Evolutionary conservation across 2,888 invertebrate genomes (phyloP).

Genomic region (Ectemnius lituratus): DNA sequence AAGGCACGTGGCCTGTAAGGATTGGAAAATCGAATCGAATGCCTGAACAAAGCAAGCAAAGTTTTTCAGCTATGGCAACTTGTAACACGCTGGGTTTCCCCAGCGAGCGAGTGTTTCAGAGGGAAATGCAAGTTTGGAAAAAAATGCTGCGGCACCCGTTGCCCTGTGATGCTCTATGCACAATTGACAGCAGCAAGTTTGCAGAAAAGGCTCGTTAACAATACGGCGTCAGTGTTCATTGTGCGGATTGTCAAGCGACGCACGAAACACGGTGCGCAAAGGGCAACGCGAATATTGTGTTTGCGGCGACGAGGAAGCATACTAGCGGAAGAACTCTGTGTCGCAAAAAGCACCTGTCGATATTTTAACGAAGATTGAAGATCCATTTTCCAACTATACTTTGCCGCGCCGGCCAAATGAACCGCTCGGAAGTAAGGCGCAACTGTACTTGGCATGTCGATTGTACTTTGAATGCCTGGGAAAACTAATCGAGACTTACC

Average conservation of each 20-base stretch:
- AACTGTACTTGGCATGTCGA: conserved; percentile 37
- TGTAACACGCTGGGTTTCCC: no score
- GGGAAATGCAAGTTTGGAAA: no score
- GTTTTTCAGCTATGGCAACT: no score
- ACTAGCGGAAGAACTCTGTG: conserved; percentile 34
- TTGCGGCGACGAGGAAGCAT: conserved; percentile 7
- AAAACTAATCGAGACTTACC: conserved; percentile 39
- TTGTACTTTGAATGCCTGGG: conserved; percentile 59
- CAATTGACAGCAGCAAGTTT: neutral
- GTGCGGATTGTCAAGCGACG: conserved; percentile 24
- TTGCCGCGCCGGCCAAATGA: conserved; percentile 67
- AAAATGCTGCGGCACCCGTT: no score
- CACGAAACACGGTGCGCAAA: conserved; percentile 33
- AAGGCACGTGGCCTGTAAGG: no score
- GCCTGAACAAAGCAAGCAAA: no score
- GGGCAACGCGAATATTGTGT: conserved; percentile 37
- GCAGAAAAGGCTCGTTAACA: conserved; percentile 28
- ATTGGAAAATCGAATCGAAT: no score
- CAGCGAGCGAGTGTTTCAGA: no score
- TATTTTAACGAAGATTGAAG: conserved; percentile 56
- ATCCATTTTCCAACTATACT: conserved; percentile 67
- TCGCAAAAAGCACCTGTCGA: conserved; percentile 24
- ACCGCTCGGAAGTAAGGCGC: conserved; percentile 51
- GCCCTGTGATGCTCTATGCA: no score
- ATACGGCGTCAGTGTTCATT: conserved; percentile 28